Conservation (phyloP, 1,140 invertebrate genomes). For the Dufourea novaeangliae region DNA sequence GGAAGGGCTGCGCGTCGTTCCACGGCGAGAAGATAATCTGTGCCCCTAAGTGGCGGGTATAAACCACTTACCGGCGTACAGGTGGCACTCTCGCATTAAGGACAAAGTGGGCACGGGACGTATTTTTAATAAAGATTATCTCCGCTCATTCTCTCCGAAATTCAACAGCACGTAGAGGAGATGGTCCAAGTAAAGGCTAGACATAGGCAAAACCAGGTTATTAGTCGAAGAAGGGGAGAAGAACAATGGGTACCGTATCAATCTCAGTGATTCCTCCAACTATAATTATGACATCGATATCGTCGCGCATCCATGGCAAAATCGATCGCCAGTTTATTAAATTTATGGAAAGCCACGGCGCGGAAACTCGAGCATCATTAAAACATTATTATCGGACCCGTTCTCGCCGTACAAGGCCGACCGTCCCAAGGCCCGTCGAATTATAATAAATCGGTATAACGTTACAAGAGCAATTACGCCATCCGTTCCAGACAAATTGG, state of each 20-base stretch:
- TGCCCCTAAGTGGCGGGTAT: conserved; percentile 61
- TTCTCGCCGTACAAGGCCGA: conserved; percentile 3
- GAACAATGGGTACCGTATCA: no score
- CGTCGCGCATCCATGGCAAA: not conserved
- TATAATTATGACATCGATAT: conserved; percentile 4
- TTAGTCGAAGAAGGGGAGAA: no score
- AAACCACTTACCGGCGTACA: conserved; percentile 42
- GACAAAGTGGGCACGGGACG: conserved; percentile 40
- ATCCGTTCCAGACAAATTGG: conserved; percentile 23
- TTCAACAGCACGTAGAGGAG: no score
- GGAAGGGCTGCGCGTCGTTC: conserved; percentile 48
- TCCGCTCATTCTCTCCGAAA: not conserved
- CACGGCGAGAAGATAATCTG: conserved; percentile 60
- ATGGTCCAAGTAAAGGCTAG: no score
- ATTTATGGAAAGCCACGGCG: conserved; percentile 2
- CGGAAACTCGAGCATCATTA: not conserved
- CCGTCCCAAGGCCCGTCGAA: not conserved
- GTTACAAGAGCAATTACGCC: conserved; percentile 10
- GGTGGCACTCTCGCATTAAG: conserved; percentile 53
- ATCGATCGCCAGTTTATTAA: conserved; percentile 3
- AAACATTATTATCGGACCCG: not conserved
- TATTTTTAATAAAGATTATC: conserved; percentile 65
- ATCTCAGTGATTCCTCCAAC: no score
- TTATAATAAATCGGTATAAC: conserved; percentile 36
- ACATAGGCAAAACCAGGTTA: no score